Conservation (phyloP, 2,113 vertebrate genomes). For the Caranx melampygus region DNA sequence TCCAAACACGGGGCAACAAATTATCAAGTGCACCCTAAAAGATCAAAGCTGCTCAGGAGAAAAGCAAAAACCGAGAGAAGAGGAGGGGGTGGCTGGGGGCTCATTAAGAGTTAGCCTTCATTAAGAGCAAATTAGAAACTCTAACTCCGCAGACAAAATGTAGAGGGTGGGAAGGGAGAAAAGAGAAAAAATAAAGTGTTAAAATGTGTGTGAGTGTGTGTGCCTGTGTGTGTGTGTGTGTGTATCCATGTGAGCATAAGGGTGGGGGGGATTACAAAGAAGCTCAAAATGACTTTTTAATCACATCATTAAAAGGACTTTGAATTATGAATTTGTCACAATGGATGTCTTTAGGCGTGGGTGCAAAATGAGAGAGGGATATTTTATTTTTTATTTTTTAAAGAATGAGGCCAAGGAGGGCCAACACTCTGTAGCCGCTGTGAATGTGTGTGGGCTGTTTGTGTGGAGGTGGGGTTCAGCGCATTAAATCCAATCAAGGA, state of each 20-base stretch:
- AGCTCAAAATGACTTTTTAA: constrained; percentile 80
- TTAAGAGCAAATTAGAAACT: constrained; percentile 75
- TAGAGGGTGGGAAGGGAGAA: constrained; percentile 31
- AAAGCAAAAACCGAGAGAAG: constrained; percentile 27
- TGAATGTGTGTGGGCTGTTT: not conserved
- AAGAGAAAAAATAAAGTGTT: not conserved
- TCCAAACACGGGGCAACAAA: constrained; percentile 55
- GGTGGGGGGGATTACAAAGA: constrained; percentile 45
- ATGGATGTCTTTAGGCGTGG: constrained; percentile 65
- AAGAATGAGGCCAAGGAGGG: constrained; percentile 20
- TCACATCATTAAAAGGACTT: constrained; percentile 81
- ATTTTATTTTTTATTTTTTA: constrained; percentile 14
- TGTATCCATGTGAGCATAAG: constrained; percentile 22
- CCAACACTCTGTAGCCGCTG: not conserved
- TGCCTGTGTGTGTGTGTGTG: constrained; percentile 14
- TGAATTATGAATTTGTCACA: constrained; percentile 80
- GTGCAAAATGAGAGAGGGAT: constrained; percentile 50
- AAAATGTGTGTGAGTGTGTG: constrained; percentile 1
- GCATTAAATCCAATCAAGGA: constrained; percentile 39
- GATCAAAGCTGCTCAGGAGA: constrained; percentile 66
- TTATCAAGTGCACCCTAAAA: constrained; percentile 59
- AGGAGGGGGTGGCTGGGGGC: constrained; percentile 31
- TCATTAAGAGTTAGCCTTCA: constrained; percentile 73
- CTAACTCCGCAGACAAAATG: constrained; percentile 54
- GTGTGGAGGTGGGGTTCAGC: not conserved